Evolutionary conservation across 1,140 invertebrate species (phyloP).

Genomic region (Grapholita molesta): DNA sequence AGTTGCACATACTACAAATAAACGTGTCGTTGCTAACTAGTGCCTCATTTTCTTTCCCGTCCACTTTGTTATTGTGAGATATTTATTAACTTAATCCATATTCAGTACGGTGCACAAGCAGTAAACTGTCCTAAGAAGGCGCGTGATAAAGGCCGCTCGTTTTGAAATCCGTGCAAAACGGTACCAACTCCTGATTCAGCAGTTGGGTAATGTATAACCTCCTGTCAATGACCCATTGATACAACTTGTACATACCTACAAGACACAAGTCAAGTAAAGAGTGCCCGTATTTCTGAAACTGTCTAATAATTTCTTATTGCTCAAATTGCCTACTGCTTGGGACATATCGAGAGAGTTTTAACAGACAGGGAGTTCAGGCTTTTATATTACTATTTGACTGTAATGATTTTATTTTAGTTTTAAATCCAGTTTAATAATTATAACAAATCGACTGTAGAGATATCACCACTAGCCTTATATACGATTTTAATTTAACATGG

Average conservation of each 20-base stretch:
- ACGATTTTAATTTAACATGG: no score
- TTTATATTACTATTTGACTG: no score
- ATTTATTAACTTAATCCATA: background rate
- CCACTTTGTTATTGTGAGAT: background rate
- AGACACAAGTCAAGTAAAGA: background rate
- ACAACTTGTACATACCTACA: background rate
- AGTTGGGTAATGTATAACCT: background rate
- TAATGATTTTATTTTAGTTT: no score
- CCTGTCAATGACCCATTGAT: constrained; percentile 13
- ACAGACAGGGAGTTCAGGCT: no score
- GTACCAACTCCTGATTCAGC: background rate
- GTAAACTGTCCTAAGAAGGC: constrained; percentile 1
- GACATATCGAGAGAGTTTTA: no score
- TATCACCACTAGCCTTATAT: no score
- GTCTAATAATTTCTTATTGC: no score
- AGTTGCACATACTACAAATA: no score
- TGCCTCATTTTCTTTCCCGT: background rate
- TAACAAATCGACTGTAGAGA: no score
- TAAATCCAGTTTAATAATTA: no score
- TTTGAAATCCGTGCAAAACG: background rate
- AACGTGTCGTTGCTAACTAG: no score
- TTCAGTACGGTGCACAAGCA: background rate
- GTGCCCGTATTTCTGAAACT: background rate
- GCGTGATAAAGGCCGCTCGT: background rate
- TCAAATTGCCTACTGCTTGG: no score